Evolutionary conservation across 1,140 invertebrate species (phyloP), one percentile per base, ranked within the genome.

Genomic region (Danaus melanippus): DNA sequence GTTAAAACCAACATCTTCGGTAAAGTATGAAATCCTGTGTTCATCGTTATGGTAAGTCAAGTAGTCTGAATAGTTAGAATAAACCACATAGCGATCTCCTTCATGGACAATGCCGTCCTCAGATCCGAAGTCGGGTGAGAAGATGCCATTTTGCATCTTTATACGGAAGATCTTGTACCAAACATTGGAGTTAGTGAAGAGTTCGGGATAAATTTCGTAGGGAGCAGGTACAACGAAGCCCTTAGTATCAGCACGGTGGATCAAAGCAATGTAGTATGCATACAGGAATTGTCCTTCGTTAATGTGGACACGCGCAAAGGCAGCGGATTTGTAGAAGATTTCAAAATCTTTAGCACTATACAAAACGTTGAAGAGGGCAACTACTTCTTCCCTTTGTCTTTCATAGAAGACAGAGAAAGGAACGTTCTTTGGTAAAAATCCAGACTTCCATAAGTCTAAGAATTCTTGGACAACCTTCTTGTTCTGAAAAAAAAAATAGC

Each of bases 1-100:
- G 79, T 94, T 94, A 50, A 92, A 79, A 45, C 90, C 89, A 57
- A 91, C 83, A 69, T 93, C 93, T 66, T 94, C 91, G 32, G 90
- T 92, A 82, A 92, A 93, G 86, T 95, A 94, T 32, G 90, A 87
- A 12, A 94, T 60, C 55, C 87, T 88, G 68, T 90, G 88, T 66
- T 94, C 91, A 1, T 86, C 72, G 62, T 90, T 85, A n/a, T 71
- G 63, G 52, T 79, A 79, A 1, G 86, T 67, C 41, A 89, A 83
- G 61, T 81, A 79, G 57, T 89, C 89, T 8, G 80, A 89, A 62
- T 87, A 91, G 69, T 88, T 91, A 53, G 81, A 84, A 56, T 80
- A 83, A 46, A 67, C 67, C 12, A 87, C 79, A 61, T 83, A 87
- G 43, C 80, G 60, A 40, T 81, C 60, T 47, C 86, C 80, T 57